Evolutionary conservation across 2,888 invertebrate species (phyloP), one percentile per base, ranked within the genome.

Genomic region (Lasioglossum lativentre): DNA sequence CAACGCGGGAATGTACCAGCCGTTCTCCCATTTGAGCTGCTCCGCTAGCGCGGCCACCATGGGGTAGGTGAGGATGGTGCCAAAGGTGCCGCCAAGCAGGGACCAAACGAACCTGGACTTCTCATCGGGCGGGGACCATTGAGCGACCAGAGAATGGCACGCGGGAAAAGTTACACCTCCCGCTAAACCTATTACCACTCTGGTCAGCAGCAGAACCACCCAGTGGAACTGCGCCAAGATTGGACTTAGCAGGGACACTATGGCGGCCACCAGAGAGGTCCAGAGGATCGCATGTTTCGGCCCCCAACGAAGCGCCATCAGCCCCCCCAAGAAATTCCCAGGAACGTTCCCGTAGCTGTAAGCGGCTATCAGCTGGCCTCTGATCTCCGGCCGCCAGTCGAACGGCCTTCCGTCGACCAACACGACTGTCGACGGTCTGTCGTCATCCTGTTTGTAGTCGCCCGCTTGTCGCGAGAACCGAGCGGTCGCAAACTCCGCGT

Each of bases 81-180:
- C 97, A 78, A 97, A 96, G 0, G 97, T 97, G 8, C 97, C 97
- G 19, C 97, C 97, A 96, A 97, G 96, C 91, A 97, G 95, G 0
- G 97, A 96, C 90, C 97, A 97, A 0, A 97, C 96, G 92, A 97
- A 97, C 92, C 97, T 97, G 14, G 97, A 97, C 93, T 97, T 97
- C 93, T 97, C 97, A n/a, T 96, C 96, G 1, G 97, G 97, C 0
- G 97, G 97, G 0, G 97, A 96, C 97, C 97, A 97, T 91, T 96
- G 96, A 0, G 97, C 97, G 6, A 97, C 96, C 82, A 97, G 92
- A 5, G 96, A 96, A 88, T 97, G 97, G 16, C 96, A 95, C 6
- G 97, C 96, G 4, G 97, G 97, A 93, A 97, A 97, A 40, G 96
- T 94, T 38, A 96, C 95, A 16, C 97, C 97, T 96, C 94, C 94